Base-by-base conservation (phyloP, 2,113 vertebrate genomes). In the Cathartes aura region DNA sequence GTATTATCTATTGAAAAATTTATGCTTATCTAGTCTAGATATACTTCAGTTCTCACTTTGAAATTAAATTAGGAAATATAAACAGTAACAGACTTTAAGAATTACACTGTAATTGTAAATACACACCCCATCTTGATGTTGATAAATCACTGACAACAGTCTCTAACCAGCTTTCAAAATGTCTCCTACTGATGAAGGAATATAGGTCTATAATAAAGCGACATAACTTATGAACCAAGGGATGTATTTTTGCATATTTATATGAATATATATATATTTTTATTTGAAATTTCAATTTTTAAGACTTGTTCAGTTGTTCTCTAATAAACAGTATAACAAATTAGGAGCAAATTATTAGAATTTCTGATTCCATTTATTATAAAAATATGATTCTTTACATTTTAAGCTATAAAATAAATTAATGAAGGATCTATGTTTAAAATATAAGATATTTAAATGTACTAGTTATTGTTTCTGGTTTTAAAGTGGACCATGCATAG, bases 121-220 rank as follows among this genome's bases (percentile, higher is more conserved):
- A 94, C 76, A 92, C 74, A 85, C 76, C 85, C 84, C 89, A 89
- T 72, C 11, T 96, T 97, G 76, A 67, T 88, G 63, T 63, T 73
- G 85, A 80, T 83, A 96, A 96, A 97, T 96, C 95, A 96, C 73
- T 89, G 62, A 96, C 89, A 97, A 96, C 66, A 96, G 88, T 78
- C 89, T 90, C 93, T 71, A 97, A 97, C 60, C 68, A 96, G 70
- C 93, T 75, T 95, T 95, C 87, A 95, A 92, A 96, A 94, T 52
- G 30, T 96, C 62, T 85, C 76, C 56, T 59, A 86, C 66, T 72
- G 84, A 67, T 90, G 80, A 91, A 95, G 90, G 75, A 55, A 87
- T 78, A 52, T 17, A 73, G 75, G 21, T 42, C 91, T 82, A 53
- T 23, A 95, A 88, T 5, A 13, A 91, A 47, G 87, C 9, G 56